Evolutionary conservation across 1,140 invertebrate genomes (phyloP).

Genomic region (Formica selysi): DNA sequence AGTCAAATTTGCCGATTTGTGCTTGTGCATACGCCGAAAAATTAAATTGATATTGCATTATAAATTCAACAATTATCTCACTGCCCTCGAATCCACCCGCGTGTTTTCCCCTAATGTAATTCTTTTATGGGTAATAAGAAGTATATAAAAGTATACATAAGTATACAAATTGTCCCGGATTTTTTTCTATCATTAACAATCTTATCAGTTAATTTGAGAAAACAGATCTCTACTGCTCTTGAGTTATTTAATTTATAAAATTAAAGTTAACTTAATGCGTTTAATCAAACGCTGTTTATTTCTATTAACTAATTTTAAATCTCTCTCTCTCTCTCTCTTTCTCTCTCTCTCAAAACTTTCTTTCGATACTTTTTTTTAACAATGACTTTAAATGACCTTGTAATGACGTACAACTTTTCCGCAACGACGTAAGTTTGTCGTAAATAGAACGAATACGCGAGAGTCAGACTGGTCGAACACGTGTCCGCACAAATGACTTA

Average conservation of each 20-base stretch:
- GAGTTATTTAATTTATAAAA: not conserved
- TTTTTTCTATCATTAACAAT: not conserved
- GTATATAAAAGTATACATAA: no score
- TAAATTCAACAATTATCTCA: conserved; percentile 17
- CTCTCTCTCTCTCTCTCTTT: not conserved
- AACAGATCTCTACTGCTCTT: not conserved
- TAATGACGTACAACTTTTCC: not conserved
- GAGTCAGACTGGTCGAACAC: conserved; percentile 18
- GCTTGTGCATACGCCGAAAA: not conserved
- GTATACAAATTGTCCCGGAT: no score
- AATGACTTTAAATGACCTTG: not conserved
- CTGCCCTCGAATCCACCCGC: not conserved
- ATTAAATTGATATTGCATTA: conserved; percentile 43
- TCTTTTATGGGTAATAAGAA: not conserved
- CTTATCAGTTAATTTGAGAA: conserved; percentile 11
- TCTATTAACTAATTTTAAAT: not conserved
- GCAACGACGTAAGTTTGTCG: not conserved
- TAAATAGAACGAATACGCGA: conserved; percentile 1
- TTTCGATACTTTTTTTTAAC: not conserved
- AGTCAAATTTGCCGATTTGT: conserved; percentile 34
- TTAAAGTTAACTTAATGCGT: not conserved
- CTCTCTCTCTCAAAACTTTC: no score
- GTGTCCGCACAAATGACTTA: not conserved
- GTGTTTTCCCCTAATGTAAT: not conserved
- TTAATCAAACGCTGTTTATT: not conserved